Conservation (phyloP, 1,140 invertebrate genomes). For the Paraescarpia echinospica region DNA sequence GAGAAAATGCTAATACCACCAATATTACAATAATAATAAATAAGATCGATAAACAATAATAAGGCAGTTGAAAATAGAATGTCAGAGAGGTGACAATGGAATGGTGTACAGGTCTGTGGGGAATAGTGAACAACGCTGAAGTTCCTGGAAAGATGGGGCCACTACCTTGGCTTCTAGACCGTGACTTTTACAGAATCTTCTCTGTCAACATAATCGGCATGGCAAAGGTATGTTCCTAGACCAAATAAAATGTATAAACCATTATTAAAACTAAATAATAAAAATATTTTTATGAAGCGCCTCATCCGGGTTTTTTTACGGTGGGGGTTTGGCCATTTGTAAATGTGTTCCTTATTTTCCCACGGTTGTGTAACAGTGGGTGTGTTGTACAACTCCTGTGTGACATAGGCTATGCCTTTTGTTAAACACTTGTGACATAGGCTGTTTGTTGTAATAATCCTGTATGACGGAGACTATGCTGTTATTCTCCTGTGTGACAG, state of each 20-base stretch:
- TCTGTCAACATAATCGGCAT: constrained; percentile 39
- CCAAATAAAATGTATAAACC: neutral
- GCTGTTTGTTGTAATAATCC: neutral
- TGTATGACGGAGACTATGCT: neutral
- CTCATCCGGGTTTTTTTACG: too few relatives aligned
- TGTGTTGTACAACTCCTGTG: too few relatives aligned
- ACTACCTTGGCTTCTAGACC: constrained; percentile 29
- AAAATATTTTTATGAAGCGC: too few relatives aligned
- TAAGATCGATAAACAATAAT: too few relatives aligned
- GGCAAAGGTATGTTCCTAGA: constrained; percentile 63
- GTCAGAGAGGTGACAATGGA: neutral
- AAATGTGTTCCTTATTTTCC: too few relatives aligned
- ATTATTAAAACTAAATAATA: too few relatives aligned
- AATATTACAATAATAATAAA: too few relatives aligned
- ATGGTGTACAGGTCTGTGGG: constrained; percentile 24
- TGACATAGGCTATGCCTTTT: neutral
- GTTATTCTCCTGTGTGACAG: too few relatives aligned
- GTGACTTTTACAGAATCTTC: constrained; percentile 35
- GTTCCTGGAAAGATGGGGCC: constrained; percentile 72
- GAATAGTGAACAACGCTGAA: constrained; percentile 64
- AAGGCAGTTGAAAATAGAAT: too few relatives aligned
- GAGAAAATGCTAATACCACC: too few relatives aligned
- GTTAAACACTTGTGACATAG: neutral
- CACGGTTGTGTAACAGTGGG: too few relatives aligned
- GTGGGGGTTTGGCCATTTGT: too few relatives aligned